A percentile compares a stretch with the other conserved stretches of the same genome.
Conservation (phyloP, 2,113 vertebrate genomes). For the Psophia crepitans region DNA sequence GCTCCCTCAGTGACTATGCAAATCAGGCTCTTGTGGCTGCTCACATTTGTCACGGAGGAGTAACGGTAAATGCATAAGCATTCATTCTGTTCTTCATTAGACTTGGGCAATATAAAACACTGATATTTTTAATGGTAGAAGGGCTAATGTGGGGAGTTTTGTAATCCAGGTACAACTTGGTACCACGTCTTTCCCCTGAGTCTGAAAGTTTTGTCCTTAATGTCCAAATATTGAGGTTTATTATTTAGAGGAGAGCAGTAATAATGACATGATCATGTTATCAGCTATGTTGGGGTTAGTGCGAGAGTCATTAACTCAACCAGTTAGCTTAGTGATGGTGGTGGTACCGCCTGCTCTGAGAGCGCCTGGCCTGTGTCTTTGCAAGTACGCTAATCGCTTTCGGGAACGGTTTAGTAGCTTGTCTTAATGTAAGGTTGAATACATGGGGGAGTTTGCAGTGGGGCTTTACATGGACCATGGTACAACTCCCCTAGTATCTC, state of each 20-base stretch:
- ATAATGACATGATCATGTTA: background rate
- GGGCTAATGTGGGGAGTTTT: background rate
- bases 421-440: background rate
- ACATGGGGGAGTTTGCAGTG: background rate
- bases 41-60: background rate
- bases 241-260: background rate
- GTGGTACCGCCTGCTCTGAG: accelerated
- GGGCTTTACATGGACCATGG: background rate
- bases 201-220: background rate
- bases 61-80: background rate
- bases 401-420: background rate
- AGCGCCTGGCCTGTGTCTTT: background rate
- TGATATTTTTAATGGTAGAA: background rate
- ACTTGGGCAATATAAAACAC: background rate
- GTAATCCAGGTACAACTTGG: background rate
- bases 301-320: background rate
- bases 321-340: background rate
- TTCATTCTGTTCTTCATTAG: background rate
- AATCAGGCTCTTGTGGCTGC: background rate
- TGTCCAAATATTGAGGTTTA: background rate
- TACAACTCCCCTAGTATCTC: background rate
- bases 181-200: accelerated
- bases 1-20: background rate
- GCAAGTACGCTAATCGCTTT: background rate
- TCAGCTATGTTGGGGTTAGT: background rate